Evolutionary conservation across 2,888 invertebrate genomes (phyloP).

Genomic region (Clistopyga incitator): DNA sequence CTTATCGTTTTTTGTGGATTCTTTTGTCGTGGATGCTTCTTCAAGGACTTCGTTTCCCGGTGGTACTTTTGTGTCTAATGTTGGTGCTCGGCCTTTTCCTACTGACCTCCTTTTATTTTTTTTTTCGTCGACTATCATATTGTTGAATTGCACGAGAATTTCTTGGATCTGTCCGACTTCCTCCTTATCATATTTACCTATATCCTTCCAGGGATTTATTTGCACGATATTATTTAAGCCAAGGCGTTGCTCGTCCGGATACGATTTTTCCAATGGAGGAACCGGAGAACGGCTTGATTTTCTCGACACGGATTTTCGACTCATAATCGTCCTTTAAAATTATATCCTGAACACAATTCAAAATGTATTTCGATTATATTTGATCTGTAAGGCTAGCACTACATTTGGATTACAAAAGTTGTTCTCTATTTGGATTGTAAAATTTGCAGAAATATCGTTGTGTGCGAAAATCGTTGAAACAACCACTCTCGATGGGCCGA

Average conservation of each 20-base stretch:
- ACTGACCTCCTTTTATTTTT: constrained; percentile 6
- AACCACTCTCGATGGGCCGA: neutral
- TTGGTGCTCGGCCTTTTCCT: neutral
- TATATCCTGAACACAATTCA: neutral
- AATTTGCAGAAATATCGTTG: too few species aligned
- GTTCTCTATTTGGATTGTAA: too few species aligned
- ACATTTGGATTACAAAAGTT: too few species aligned
- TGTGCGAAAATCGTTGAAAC: neutral
- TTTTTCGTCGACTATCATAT: constrained; percentile 1
- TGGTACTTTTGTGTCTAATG: neutral
- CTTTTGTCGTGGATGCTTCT: neutral
- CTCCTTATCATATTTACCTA: constrained; percentile 39
- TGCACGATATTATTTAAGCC: constrained; percentile 59
- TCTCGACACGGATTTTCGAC: neutral
- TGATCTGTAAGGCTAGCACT: neutral
- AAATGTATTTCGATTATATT: neutral
- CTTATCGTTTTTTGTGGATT: neutral
- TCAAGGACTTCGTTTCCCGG: too few species aligned
- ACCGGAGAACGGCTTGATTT: neutral
- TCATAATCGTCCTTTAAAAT: constrained; percentile 2
- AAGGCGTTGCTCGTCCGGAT: constrained; percentile 14
- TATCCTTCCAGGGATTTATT: constrained; percentile 43
- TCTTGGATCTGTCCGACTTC: constrained; percentile 48
- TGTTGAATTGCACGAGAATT: constrained; percentile 52
- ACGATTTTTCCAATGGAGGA: neutral